These are phyloP conservation scores for Melopsittacus undulatus DNA, from an alignment of 2,797 vertebrate species.

Conservation along the genomic window DNA sequence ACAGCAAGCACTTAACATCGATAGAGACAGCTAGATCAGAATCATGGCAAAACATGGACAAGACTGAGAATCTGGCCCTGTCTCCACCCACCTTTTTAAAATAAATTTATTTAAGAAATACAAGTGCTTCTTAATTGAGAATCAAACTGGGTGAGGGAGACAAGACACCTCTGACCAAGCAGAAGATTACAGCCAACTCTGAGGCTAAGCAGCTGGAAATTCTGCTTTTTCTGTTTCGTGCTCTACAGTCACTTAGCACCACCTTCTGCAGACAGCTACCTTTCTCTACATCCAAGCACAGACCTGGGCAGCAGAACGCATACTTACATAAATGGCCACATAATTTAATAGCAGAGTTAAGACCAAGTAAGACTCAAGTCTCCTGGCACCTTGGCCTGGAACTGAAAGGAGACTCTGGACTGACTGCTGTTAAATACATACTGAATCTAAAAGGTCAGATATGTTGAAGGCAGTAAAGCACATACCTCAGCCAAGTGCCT, in stretches of 20 bases:
- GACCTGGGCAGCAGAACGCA: background rate
- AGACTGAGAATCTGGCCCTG: background rate
- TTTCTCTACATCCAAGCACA: background rate
- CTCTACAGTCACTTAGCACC: background rate
- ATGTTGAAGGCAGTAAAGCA: background rate
- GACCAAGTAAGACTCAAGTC: background rate
- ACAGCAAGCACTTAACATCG: slow-evolving; percentile 75
- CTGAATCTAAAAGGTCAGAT: background rate
- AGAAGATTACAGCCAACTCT: rapidly evolving
- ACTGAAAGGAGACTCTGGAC: background rate
- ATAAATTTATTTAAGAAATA: background rate
- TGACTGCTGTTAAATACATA: background rate
- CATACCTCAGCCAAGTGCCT: background rate
- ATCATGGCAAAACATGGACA: slow-evolving; percentile 55
- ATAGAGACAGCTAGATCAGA: slow-evolving; percentile 54
- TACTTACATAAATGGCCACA: background rate
- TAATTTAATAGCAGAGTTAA: background rate
- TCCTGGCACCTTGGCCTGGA: background rate
- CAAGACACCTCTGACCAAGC: background rate
- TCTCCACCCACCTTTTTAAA: background rate
- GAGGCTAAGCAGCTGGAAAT: background rate
- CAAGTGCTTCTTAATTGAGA: background rate
- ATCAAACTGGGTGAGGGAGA: background rate
- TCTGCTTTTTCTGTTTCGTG: background rate
- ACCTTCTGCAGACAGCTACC: background rate